Percentiles rank a stretch among this genome's conserved stretches.
Evolutionary conservation across 2,113 vertebrate genomes (phyloP).

Genomic region (Oenanthe melanoleuca): DNA sequence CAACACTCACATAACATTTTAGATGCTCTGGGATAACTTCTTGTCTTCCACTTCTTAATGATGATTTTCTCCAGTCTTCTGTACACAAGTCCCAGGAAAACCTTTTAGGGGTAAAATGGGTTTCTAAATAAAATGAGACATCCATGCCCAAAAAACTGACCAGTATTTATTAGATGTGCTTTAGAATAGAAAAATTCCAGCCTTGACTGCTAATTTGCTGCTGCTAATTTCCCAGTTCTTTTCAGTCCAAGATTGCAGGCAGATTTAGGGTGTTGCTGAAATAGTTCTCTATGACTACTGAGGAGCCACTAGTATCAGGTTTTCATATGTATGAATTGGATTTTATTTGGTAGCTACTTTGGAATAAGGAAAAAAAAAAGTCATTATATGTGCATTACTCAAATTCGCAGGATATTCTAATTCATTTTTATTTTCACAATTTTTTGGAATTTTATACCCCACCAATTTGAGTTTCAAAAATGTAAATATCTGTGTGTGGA

Average conservation of each 20-base stretch:
- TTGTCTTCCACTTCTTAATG: neutral
- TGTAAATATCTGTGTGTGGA: neutral
- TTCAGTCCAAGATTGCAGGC: neutral
- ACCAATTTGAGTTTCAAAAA: neutral
- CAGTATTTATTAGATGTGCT: neutral
- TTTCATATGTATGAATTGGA: fast-evolving
- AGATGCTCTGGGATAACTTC: neutral
- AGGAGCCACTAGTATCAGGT: neutral
- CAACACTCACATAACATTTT: fast-evolving
- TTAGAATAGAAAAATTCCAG: neutral
- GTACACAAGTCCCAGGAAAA: neutral
- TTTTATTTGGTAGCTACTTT: neutral
- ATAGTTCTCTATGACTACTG: neutral
- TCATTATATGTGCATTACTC: neutral
- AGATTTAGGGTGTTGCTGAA: neutral
- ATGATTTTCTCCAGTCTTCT: neutral
- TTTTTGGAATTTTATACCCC: neutral
- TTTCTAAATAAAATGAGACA: neutral
- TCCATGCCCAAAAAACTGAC: neutral
- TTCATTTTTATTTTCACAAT: fast-evolving
- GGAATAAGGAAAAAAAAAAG: neutral
- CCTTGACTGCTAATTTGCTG: neutral
- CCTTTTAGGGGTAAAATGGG: neutral
- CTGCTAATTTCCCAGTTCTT: neutral
- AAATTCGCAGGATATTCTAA: neutral